These are phyloP conservation scores for Netelia fuscicornis DNA, from an alignment of 2,888 invertebrate species.

Conservation along the genomic window DNA sequence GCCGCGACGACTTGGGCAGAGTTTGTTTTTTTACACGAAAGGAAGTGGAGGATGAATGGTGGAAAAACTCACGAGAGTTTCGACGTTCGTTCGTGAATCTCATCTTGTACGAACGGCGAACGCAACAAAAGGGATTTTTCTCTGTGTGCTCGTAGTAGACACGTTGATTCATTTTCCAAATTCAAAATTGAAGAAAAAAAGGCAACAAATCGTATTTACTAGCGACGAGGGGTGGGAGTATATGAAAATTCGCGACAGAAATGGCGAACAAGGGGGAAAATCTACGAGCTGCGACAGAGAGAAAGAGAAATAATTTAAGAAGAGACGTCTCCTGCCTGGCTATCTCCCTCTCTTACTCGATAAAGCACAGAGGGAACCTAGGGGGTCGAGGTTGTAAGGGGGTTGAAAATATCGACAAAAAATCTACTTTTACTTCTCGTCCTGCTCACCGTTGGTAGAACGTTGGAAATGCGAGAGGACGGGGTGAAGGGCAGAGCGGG, in stretches of 20 bases:
- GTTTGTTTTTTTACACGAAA: no score
- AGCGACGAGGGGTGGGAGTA: neutral
- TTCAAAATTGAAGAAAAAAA: neutral
- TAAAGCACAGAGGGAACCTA: no score
- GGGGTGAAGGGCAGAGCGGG: neutral
- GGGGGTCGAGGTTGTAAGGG: neutral
- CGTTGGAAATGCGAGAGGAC: neutral
- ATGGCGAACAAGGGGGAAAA: neutral
- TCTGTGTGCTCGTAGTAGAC: neutral
- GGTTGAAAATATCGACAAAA: constrained; percentile 65
- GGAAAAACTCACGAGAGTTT: constrained; percentile 23
- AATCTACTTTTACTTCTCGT: constrained; percentile 61
- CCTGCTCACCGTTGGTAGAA: constrained; percentile 8
- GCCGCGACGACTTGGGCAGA: no score
- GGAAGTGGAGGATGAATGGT: neutral
- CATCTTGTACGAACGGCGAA: neutral
- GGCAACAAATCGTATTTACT: neutral
- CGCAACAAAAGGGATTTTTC: constrained; percentile 5
- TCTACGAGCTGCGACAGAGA: constrained; percentile 2
- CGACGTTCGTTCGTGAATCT: neutral
- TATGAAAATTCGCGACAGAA: constrained; percentile 1
- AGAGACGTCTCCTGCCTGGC: neutral
- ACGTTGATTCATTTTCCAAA: constrained; percentile 15
- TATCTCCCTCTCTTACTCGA: neutral
- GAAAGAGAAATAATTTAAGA: neutral